phyloP scores from a whole-genome alignment of 53 echinoderm and acorn worm genomes.

The Hippasteria phrygiana region DNA sequence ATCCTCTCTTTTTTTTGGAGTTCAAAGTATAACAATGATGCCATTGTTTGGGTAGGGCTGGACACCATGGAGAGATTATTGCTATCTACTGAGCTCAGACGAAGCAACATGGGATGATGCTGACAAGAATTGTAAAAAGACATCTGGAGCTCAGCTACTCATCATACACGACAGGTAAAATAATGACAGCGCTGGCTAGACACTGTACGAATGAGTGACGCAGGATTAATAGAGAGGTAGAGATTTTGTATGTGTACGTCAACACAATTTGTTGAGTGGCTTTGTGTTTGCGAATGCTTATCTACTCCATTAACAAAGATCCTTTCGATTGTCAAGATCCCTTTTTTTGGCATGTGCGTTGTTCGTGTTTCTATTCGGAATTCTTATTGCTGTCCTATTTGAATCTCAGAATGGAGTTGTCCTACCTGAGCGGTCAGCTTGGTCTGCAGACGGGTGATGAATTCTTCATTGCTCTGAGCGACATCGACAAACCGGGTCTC shows the following conservation, averaged over 20 bases:
- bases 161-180: constrained; percentile 79
- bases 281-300: background rate
- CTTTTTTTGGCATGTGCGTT: background rate
- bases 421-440: constrained; percentile 77
- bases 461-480: constrained; percentile 89
- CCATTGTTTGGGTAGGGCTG: constrained; percentile 85
- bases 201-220: too few relatives aligned
- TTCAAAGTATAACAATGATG: too few relatives aligned
- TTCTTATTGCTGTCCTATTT: background rate
- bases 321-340: too few relatives aligned
- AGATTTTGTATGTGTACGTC: too few relatives aligned
- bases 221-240: too few relatives aligned
- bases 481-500: constrained; percentile 72
- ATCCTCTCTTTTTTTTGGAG: too few relatives aligned
- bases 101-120: constrained; percentile 73
- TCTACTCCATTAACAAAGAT: too few relatives aligned
- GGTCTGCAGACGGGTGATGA: constrained; percentile 63
- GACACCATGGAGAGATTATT: constrained; percentile 75
- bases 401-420: constrained; percentile 73
- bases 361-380: background rate
- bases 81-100: constrained; percentile 69
- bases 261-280: too few relatives aligned
- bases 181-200: background rate
- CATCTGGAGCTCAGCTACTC: constrained; percentile 70
- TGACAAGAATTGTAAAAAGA: constrained; percentile 56